Percentiles rank a stretch among this genome's conserved stretches.
These are phyloP conservation scores for Tryphoninae sp. DNA, from an alignment of 2,888 invertebrate species.

Conservation along the genomic window DNA sequence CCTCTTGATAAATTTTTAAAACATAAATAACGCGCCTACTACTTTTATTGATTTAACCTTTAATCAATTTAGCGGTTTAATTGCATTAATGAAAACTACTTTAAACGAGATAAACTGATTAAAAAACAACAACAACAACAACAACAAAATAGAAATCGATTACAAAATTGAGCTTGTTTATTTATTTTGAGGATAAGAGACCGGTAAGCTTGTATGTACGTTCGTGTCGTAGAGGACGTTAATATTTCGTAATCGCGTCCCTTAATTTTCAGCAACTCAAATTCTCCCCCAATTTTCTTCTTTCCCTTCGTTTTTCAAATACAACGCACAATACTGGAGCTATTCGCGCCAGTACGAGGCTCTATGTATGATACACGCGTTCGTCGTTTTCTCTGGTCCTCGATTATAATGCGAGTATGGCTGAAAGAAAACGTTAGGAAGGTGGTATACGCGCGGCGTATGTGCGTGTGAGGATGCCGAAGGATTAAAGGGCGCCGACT, in stretches of 20 bases:
- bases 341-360: constrained; percentile 69
- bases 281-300: constrained; percentile 47
- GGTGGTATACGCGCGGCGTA: background rate
- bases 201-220: background rate
- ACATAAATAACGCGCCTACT: too few species aligned
- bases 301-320: constrained; percentile 3
- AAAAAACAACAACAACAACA: too few species aligned
- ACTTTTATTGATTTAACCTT: too few species aligned
- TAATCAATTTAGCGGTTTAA: too few species aligned
- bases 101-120: too few species aligned
- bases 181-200: background rate
- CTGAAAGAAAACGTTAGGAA: background rate
- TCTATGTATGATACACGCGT: constrained; percentile 61
- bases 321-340: constrained; percentile 71
- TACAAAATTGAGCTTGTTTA: background rate
- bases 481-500: constrained; percentile 79
- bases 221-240: background rate
- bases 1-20: too few species aligned
- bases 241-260: constrained; percentile 71
- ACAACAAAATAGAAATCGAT: too few species aligned
- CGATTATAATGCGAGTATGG: constrained; percentile 54
- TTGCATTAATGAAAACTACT: too few species aligned
- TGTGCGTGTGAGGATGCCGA: constrained; percentile 54
- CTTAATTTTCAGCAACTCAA: constrained; percentile 74
- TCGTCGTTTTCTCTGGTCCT: background rate